Conservation (phyloP, 2,797 vertebrate species). For the Buphagus erythrorhynchus region DNA sequence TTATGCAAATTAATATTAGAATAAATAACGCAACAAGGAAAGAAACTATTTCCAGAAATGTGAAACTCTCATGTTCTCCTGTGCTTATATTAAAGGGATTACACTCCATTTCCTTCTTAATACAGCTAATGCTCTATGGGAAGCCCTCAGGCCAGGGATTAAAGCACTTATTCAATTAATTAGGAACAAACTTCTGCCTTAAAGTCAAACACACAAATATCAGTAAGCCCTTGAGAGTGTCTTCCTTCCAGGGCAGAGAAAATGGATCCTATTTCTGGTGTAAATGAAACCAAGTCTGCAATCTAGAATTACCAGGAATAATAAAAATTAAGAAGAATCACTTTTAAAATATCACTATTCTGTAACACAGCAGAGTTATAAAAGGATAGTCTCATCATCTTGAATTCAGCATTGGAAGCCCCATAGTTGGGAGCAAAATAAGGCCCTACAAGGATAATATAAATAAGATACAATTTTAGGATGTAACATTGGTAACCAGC, state of each 20-base stretch:
- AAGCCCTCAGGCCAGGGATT: constrained; percentile 81
- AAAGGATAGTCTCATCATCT: neutral
- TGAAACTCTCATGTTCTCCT: constrained; percentile 69
- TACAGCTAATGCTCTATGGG: constrained; percentile 78
- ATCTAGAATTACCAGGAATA: neutral
- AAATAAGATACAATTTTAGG: neutral
- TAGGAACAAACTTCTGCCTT: constrained; percentile 74
- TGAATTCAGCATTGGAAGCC: neutral
- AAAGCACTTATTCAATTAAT: constrained; percentile 82
- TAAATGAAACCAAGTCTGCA: neutral
- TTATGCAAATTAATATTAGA: constrained; percentile 52
- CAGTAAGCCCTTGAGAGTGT: constrained; percentile 62
- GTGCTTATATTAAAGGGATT: constrained; percentile 82
- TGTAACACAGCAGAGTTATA: neutral
- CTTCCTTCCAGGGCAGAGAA: constrained; percentile 22
- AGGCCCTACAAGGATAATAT: neutral
- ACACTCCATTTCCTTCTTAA: constrained; percentile 84
- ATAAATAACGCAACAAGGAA: constrained; percentile 51
- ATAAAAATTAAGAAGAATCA: neutral
- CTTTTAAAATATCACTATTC: neutral
- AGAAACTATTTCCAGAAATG: constrained; percentile 71
- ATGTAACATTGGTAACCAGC: neutral
- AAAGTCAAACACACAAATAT: constrained; percentile 75
- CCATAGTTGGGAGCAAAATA: neutral
- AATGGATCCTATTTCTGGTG: constrained; percentile 38